Evolutionary conservation across 2,113 vertebrate species (phyloP).

Genomic region (Erpornis zantholeuca): DNA sequence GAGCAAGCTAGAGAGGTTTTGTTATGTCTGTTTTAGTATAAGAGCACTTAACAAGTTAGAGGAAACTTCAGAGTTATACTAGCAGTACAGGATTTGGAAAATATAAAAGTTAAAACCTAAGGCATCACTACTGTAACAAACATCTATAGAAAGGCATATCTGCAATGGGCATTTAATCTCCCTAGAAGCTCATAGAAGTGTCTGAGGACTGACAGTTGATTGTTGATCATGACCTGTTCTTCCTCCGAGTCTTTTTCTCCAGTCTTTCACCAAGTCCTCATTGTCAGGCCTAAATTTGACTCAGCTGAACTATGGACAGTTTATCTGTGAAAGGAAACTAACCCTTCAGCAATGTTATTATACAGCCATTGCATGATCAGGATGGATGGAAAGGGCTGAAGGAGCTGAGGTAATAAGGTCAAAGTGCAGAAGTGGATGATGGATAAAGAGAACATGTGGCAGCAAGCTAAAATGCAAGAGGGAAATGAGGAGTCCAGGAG

Average conservation of each 20-base stretch:
- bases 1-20: too few relatives aligned
- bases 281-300: background rate
- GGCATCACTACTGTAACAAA: background rate
- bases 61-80: too few relatives aligned
- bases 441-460: background rate
- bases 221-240: background rate
- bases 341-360: background rate
- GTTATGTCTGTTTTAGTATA: too few relatives aligned
- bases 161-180: background rate
- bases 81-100: too few relatives aligned
- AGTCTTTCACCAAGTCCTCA: background rate
- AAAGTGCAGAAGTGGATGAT: background rate
- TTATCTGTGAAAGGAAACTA: background rate
- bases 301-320: background rate
- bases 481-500: background rate
- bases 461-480: background rate
- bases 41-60: too few relatives aligned
- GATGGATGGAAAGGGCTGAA: background rate
- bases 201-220: background rate
- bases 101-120: too few relatives aligned
- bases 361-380: background rate
- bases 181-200: background rate
- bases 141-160: rapidly evolving
- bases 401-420: background rate
- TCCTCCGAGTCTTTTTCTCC: background rate